Percentiles rank a stretch among this genome's conserved stretches.
Conservation (phyloP, 2,113 vertebrate species). For the Periophthalmodon schlosseri region DNA sequence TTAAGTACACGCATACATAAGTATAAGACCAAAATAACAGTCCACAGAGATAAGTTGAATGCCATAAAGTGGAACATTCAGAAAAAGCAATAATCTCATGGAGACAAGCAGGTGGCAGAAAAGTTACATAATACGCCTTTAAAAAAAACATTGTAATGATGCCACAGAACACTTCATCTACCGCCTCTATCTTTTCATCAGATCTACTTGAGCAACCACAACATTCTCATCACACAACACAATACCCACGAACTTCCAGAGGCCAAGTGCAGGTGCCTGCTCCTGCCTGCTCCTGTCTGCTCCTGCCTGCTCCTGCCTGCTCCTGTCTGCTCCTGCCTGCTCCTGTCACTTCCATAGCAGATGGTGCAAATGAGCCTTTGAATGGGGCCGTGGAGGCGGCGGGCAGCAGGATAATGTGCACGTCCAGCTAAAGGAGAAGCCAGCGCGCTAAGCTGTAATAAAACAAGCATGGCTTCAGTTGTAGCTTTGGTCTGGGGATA, state of each 20-base stretch:
- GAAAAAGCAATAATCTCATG: too few relatives aligned
- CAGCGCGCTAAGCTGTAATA: conserved; percentile 10
- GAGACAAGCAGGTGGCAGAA: too few relatives aligned
- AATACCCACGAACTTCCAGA: conserved; percentile 13
- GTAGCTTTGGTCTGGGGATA: conserved; percentile 16
- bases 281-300: too few relatives aligned
- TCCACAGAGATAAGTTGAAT: background rate
- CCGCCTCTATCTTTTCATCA: conserved; percentile 22
- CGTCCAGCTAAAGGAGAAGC: conserved; percentile 10
- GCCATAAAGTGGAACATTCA: too few relatives aligned
- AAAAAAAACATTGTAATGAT: background rate
- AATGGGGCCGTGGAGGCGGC: conserved; percentile 24
- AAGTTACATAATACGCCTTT: background rate
- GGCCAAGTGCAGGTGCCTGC: conserved; percentile 18
- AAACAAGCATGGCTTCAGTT: conserved; percentile 21
- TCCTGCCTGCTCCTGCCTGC: too few relatives aligned
- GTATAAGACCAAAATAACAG: background rate
- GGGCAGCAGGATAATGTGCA: conserved; percentile 24
- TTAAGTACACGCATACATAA: background rate
- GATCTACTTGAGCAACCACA: conserved; percentile 24
- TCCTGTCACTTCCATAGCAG: conserved; percentile 51
- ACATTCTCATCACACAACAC: conserved; percentile 23
- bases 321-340: conserved; percentile 11
- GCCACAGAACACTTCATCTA: background rate
- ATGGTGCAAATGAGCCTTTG: conserved; percentile 58